phyloP scores from a whole-genome alignment of 2,113 vertebrate genomes.

The Lutjanus erythropterus region DNA sequence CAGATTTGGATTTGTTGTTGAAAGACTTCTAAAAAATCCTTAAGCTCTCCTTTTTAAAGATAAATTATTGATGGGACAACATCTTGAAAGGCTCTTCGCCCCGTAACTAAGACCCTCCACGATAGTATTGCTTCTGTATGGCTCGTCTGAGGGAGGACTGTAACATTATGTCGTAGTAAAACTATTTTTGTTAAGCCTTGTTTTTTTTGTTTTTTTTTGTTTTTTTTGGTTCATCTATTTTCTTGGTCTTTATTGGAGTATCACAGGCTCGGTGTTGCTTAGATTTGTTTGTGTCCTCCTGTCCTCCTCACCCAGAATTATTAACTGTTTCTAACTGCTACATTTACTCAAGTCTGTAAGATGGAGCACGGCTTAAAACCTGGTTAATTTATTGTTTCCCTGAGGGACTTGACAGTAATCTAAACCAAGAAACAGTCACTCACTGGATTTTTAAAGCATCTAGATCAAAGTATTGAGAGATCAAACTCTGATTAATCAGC shows the following conservation, averaged over 20 bases:
- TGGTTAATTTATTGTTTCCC: slow-evolving; percentile 66
- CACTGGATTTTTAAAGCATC: slow-evolving; percentile 57
- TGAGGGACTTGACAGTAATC: slow-evolving; percentile 40
- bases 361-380: slow-evolving; percentile 46
- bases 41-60: slow-evolving; percentile 37
- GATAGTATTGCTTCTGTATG: slow-evolving; percentile 45
- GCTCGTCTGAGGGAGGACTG: slow-evolving; percentile 52
- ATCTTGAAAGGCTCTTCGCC: neutral
- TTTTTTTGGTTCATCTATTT: slow-evolving; percentile 21
- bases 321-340: slow-evolving; percentile 46
- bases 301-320: slow-evolving; percentile 41
- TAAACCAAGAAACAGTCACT: slow-evolving; percentile 50
- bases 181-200: slow-evolving; percentile 53
- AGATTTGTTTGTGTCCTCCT: slow-evolving; percentile 48
- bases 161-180: slow-evolving; percentile 62
- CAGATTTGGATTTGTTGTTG: neutral
- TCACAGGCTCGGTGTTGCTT: slow-evolving; percentile 51
- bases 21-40: neutral
- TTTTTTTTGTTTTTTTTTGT: slow-evolving; percentile 5
- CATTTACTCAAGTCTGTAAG: slow-evolving; percentile 58
- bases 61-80: neutral
- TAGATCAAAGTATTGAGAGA: slow-evolving; percentile 49
- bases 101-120: slow-evolving; percentile 10
- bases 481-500: slow-evolving; percentile 60
- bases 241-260: slow-evolving; percentile 29